Evolutionary conservation across 2,888 invertebrate genomes (phyloP).

Genomic region (Alcis repandata): DNA sequence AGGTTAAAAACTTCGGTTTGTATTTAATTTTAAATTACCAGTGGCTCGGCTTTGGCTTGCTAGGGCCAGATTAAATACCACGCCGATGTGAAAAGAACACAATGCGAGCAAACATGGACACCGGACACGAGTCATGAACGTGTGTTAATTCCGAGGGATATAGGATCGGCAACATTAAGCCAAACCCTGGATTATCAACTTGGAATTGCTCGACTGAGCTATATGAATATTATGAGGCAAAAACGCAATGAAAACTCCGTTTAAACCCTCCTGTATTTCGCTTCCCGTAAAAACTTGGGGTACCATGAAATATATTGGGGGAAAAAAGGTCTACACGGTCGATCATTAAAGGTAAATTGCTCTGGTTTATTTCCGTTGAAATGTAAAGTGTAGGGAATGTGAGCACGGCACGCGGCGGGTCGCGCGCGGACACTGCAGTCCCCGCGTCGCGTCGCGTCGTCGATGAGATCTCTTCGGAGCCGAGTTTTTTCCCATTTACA

Average conservation of each 20-base stretch:
- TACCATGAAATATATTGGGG: constrained; percentile 77
- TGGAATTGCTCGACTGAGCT: constrained; percentile 76
- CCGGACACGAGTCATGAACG: constrained; percentile 60
- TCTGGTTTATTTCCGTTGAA: constrained; percentile 76
- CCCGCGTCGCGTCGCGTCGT: constrained; percentile 15
- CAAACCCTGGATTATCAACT: constrained; percentile 80
- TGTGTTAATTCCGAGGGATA: constrained; percentile 73
- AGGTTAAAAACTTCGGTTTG: too few species aligned
- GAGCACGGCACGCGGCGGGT: constrained; percentile 61
- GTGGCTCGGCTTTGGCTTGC: constrained; percentile 29
- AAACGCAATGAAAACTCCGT: constrained; percentile 80
- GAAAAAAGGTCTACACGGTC: constrained; percentile 77
- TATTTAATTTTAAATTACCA: constrained; percentile 29
- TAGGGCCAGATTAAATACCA: constrained; percentile 47
- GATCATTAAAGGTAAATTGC: constrained; percentile 81
- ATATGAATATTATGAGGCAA: constrained; percentile 80
- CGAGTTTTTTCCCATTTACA: constrained; percentile 48
- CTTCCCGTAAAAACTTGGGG: constrained; percentile 80
- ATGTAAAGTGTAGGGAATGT: constrained; percentile 74
- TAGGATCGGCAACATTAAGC: constrained; percentile 76
- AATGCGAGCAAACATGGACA: constrained; percentile 58
- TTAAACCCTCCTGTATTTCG: constrained; percentile 78
- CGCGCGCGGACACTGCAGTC: constrained; percentile 31
- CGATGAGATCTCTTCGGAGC: constrained; percentile 43
- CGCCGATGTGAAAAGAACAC: constrained; percentile 65